These are phyloP conservation scores for Chrysopa pallens DNA, from an alignment of 1,140 invertebrate species.

Conservation along the genomic window DNA sequence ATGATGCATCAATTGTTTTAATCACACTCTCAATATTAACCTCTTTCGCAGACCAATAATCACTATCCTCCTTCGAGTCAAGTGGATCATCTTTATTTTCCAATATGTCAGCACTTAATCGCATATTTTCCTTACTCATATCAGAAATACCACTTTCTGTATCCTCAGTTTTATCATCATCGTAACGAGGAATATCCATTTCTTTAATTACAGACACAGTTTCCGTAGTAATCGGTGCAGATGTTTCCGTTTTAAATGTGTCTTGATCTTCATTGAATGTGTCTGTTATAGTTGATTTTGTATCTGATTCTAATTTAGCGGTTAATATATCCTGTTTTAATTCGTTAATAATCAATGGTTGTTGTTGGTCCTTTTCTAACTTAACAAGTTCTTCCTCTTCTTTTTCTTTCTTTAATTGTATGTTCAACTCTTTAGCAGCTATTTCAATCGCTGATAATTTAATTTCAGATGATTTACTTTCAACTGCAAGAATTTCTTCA, in stretches of 20 bases:
- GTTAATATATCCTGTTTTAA: no score
- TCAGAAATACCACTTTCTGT: conserved; percentile 13
- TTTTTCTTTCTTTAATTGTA: not conserved
- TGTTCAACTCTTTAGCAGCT: not conserved
- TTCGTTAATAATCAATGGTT: not conserved
- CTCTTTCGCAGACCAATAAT: conserved; percentile 58
- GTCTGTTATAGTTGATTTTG: not conserved
- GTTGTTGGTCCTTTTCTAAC: conserved; percentile 7
- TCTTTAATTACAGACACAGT: conserved; percentile 11
- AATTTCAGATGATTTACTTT: not conserved
- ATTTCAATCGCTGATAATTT: not conserved
- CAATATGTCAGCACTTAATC: conserved; percentile 12
- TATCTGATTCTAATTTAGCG: not conserved
- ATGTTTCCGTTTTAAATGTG: not conserved
- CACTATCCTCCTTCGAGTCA: conserved; percentile 46
- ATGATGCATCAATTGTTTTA: conserved; percentile 50
- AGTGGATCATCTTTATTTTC: conserved; percentile 24
- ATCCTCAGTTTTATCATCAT: conserved; percentile 14
- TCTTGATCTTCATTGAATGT: not conserved
- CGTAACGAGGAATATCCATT: conserved; percentile 10
- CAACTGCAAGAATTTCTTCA: no score
- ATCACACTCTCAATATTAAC: conserved; percentile 63
- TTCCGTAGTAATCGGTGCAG: conserved; percentile 1
- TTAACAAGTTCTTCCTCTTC: conserved; percentile 4
- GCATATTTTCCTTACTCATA: conserved; percentile 11